Evolutionary conservation across 2,113 vertebrate genomes (phyloP).

Genomic region (Cynocephalus volans): DNA sequence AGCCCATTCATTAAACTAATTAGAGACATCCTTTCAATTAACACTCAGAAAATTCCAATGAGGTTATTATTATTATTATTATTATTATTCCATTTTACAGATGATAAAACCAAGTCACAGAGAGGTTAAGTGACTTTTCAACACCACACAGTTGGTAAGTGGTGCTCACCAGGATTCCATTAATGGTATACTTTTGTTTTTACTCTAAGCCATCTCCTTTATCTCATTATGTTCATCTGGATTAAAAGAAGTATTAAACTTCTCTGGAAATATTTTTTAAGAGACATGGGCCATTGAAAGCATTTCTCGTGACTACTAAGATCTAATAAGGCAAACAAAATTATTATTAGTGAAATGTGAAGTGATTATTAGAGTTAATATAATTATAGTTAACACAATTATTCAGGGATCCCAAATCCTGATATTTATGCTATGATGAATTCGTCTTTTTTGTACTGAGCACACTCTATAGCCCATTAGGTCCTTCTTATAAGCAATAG

Average conservation of each 20-base stretch:
- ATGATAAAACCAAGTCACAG: slow-evolving; percentile 26
- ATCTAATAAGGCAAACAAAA: neutral
- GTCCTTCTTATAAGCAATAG: neutral
- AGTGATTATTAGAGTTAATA: neutral
- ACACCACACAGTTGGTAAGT: neutral
- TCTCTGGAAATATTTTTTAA: neutral
- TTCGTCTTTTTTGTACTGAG: slow-evolving; percentile 20
- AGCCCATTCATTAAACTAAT: neutral
- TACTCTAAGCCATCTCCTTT: neutral
- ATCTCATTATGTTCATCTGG: neutral
- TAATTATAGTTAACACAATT: slow-evolving; percentile 1
- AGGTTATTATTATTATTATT: neutral
- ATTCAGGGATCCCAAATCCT: neutral
- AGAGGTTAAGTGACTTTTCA: slow-evolving; percentile 7
- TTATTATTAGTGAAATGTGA: neutral
- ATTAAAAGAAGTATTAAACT: neutral
- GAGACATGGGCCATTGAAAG: neutral
- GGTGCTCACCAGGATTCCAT: neutral
- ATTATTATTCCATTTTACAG: slow-evolving; percentile 25
- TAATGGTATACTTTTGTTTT: slow-evolving; percentile 29
- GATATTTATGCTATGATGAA: neutral
- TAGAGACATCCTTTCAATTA: neutral
- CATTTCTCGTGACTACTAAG: slow-evolving; percentile 5
- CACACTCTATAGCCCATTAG: neutral
- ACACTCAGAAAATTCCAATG: neutral